These are phyloP conservation scores for Heteronetta atricapilla DNA, from an alignment of 2,113 vertebrate species.

Conservation along the genomic window DNA sequence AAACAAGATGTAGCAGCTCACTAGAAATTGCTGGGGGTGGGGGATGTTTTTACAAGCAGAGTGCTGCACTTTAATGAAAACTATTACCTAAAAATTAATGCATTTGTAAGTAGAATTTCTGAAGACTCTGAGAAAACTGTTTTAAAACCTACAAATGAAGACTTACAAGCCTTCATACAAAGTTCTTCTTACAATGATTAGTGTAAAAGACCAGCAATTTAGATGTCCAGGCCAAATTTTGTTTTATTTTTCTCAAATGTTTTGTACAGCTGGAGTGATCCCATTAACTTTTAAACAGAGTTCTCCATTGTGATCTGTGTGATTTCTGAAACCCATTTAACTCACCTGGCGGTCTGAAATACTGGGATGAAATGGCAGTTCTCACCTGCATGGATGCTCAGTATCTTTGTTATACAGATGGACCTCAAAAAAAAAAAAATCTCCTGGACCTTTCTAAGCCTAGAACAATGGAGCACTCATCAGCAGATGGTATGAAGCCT, in stretches of 20 bases:
- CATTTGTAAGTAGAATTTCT: not conserved
- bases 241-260: not conserved
- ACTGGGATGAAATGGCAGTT: not conserved
- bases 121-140: not conserved
- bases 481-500: not conserved
- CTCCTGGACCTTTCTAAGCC: not conserved
- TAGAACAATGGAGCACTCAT: not conserved
- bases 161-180: too few species aligned
- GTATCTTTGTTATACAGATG: not conserved
- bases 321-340: not conserved
- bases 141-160: not conserved
- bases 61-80: not conserved
- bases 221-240: not conserved
- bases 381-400: not conserved
- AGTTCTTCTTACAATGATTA: not conserved
- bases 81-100: not conserved
- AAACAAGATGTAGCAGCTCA: conserved; percentile 21
- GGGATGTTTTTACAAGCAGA: not conserved
- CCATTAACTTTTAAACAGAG: not conserved
- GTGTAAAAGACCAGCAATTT: not conserved
- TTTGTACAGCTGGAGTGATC: not conserved
- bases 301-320: not conserved
- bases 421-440: not conserved
- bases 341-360: not conserved
- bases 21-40: not conserved